phyloP scores from a whole-genome alignment of 2,113 vertebrate species.

The Anarrhichthys ocellatus region DNA sequence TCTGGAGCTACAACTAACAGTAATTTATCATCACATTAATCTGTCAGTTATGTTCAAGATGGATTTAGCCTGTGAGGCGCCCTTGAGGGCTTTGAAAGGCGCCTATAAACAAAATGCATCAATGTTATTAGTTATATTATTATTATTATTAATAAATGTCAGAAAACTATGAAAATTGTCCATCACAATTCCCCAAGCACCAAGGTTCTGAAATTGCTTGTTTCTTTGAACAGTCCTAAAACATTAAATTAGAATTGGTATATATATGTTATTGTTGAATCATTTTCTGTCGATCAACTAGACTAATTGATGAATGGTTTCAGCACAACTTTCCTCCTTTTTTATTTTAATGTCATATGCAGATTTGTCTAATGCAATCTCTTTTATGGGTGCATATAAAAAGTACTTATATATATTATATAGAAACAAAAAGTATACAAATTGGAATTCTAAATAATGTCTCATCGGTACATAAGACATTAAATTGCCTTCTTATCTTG shows the following conservation, averaged over 20 bases:
- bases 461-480: not conserved
- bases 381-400: not conserved
- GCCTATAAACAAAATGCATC: too few species aligned
- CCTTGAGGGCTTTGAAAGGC: too few species aligned
- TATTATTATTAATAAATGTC: too few species aligned
- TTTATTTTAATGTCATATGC: too few species aligned
- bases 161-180: too few species aligned
- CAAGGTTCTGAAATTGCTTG: too few species aligned
- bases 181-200: too few species aligned
- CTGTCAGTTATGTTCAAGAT: not conserved
- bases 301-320: too few species aligned
- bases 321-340: not conserved
- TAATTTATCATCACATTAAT: not conserved
- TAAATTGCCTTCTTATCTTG: not conserved
- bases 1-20: not conserved
- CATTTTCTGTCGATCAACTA: not conserved
- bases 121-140: too few species aligned
- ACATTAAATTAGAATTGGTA: not conserved
- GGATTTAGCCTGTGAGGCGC: too few species aligned
- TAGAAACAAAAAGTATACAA: not conserved
- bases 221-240: not conserved
- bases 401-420: not conserved
- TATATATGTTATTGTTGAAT: not conserved
- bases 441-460: not conserved
- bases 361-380: not conserved